Evolutionary conservation across 1,140 invertebrate species (phyloP).

Genomic region (Mya arenaria): DNA sequence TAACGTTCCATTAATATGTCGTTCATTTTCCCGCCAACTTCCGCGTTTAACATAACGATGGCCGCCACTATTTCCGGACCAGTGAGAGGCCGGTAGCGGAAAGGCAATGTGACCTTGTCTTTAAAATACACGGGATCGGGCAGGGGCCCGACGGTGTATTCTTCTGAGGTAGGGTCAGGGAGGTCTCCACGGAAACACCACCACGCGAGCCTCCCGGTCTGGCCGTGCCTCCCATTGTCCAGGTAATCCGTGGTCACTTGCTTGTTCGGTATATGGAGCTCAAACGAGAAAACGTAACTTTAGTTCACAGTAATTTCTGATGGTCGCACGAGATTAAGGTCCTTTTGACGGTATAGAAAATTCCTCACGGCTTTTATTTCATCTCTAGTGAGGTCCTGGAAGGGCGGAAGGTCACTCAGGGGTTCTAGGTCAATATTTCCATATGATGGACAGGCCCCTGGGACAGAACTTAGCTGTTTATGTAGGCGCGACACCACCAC

Average conservation of each 20-base stretch:
- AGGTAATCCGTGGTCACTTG: constrained; percentile 13
- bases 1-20: constrained; percentile 49
- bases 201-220: constrained; percentile 35
- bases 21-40: constrained; percentile 49
- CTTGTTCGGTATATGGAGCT: constrained; percentile 41
- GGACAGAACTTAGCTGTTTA: neutral
- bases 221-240: constrained; percentile 1
- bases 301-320: neutral
- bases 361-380: constrained; percentile 10
- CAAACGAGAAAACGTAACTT: constrained; percentile 41
- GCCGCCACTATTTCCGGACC: constrained; percentile 51
- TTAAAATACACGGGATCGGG: constrained; percentile 40
- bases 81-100: constrained; percentile 34
- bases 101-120: constrained; percentile 9
- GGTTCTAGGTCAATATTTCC: constrained; percentile 27
- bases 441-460: neutral
- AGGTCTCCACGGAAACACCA: constrained; percentile 47
- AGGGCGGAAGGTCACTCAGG: constrained; percentile 8
- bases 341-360: constrained; percentile 24
- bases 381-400: constrained; percentile 30
- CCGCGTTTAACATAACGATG: constrained; percentile 12
- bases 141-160: constrained; percentile 57
- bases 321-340: constrained; percentile 24
- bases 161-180: constrained; percentile 32
- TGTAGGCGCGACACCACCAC: neutral